Percentiles rank a stretch among this genome's conserved stretches.
Conservation (phyloP, 2,797 vertebrate genomes). For the Gobionotothen gibberifrons region DNA sequence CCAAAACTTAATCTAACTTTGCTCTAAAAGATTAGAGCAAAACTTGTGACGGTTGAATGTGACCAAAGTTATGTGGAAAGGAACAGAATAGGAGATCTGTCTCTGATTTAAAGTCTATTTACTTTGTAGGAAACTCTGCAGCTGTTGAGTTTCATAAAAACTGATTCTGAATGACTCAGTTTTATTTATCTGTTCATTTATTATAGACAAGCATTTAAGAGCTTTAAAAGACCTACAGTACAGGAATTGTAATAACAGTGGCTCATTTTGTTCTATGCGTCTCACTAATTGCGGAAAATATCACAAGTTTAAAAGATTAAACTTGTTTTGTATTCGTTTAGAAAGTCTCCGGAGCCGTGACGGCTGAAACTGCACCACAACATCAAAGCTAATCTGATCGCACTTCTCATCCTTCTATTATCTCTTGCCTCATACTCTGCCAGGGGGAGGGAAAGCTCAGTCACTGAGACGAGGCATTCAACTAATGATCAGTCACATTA, state of each 20-base stretch:
- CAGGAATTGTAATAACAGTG: constrained; percentile 28
- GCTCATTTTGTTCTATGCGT: constrained; percentile 34
- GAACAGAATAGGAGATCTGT: constrained; percentile 37
- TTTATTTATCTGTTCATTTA: constrained; percentile 48
- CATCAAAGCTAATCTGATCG: constrained; percentile 62
- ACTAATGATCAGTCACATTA: constrained; percentile 51
- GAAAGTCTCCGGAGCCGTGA: constrained; percentile 46
- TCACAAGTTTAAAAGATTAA: constrained; percentile 16
- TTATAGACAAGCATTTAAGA: constrained; percentile 31
- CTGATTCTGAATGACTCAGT: no score
- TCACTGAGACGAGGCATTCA: constrained; percentile 32
- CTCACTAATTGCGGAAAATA: constrained; percentile 11
- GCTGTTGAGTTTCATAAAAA: constrained; percentile 3
- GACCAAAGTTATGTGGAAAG: constrained; percentile 25
- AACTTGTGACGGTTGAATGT: constrained; percentile 22
- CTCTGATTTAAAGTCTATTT: constrained; percentile 24
- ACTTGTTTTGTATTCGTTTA: constrained; percentile 15
- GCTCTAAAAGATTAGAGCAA: constrained; percentile 26
- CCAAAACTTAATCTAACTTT: constrained; percentile 13
- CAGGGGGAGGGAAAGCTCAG: constrained; percentile 8
- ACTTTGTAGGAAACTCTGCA: constrained; percentile 38
- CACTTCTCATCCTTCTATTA: constrained; percentile 54
- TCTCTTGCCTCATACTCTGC: constrained; percentile 7
- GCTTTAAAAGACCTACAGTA: constrained; percentile 18
- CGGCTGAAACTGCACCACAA: constrained; percentile 33